Evolutionary conservation across 2,888 invertebrate genomes (phyloP).

Genomic region (Torymus aiolomorphi): DNA sequence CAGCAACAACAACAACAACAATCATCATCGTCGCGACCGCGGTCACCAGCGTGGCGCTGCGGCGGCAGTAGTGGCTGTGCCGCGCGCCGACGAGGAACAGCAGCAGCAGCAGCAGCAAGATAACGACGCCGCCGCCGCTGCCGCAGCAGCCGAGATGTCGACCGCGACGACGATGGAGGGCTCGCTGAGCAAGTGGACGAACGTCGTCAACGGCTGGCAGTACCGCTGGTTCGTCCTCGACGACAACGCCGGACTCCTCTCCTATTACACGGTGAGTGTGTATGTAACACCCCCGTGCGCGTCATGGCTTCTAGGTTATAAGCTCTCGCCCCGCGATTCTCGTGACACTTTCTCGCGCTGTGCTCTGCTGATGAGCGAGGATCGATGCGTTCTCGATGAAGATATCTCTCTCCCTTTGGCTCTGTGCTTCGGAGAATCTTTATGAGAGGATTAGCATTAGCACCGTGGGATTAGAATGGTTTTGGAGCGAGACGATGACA

Average conservation of each 20-base stretch:
- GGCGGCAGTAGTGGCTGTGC: too few relatives aligned
- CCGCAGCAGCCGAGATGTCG: conserved; percentile 37
- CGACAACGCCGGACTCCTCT: conserved; percentile 95
- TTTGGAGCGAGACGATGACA: too few relatives aligned
- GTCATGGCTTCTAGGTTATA: too few relatives aligned
- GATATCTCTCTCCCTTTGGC: too few relatives aligned
- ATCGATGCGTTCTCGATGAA: too few relatives aligned
- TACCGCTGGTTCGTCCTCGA: conserved; percentile 99
- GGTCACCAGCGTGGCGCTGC: not conserved
- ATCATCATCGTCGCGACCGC: conserved; percentile 11
- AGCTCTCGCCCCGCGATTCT: too few relatives aligned
- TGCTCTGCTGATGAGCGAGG: too few relatives aligned
- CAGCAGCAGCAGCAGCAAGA: conserved; percentile 31
- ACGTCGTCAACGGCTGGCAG: conserved; percentile 99
- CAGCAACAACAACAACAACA: conserved; percentile 23
- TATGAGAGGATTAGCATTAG: not conserved
- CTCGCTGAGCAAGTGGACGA: conserved; percentile 97
- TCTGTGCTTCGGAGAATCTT: too few relatives aligned
- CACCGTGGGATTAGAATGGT: too few relatives aligned
- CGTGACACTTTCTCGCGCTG: too few relatives aligned
- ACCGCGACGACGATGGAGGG: conserved; percentile 88
- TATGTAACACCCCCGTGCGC: too few relatives aligned
- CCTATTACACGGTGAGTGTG: conserved; percentile 95
- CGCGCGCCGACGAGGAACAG: too few relatives aligned
- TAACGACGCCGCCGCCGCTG: conserved; percentile 67